A percentile compares a stretch with the other conserved stretches of the same genome.
These are phyloP conservation scores for Lota lota DNA, from an alignment of 2,113 vertebrate genomes.

Conservation along the genomic window DNA sequence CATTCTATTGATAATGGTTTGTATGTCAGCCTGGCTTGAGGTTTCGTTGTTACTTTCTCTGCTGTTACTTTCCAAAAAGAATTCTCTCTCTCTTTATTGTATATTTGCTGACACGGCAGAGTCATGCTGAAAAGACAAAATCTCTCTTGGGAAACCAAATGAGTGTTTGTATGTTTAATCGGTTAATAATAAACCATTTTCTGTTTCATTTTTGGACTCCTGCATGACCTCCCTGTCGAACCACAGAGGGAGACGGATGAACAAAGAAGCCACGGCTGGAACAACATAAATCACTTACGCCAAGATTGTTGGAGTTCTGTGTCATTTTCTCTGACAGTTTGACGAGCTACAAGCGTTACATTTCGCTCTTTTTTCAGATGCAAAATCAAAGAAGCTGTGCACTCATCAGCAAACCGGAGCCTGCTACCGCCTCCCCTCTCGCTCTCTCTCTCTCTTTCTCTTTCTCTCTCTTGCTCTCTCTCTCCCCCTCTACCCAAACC, in stretches of 20 bases:
- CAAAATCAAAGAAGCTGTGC: conserved; percentile 48
- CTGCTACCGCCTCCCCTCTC: conserved; percentile 40
- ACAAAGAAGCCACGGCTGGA: conserved; percentile 1
- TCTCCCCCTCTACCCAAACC: background rate
- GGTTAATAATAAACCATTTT: conserved; percentile 21
- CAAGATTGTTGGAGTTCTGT: background rate
- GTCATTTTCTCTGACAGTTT: background rate
- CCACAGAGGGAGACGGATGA: conserved; percentile 23
- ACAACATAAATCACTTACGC: background rate
- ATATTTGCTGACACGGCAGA: no score
- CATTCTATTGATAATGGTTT: no score
- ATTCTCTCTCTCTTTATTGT: no score
- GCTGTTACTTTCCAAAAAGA: no score
- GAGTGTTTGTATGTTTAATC: background rate
- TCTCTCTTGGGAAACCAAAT: conserved; percentile 2
- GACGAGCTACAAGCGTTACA: conserved; percentile 38
- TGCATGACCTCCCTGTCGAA: conserved; percentile 42
- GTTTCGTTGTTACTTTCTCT: no score
- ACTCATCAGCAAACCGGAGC: conserved; percentile 53
- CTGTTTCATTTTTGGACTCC: conserved; percentile 21
- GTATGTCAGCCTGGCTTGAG: no score
- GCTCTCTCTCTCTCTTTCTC: background rate
- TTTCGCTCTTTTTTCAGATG: conserved; percentile 44
- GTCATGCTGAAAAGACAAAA: background rate
- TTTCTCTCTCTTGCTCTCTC: background rate